Base-by-base conservation (phyloP, 2,888 invertebrate genomes). In the Microchrysa polita region DNA sequence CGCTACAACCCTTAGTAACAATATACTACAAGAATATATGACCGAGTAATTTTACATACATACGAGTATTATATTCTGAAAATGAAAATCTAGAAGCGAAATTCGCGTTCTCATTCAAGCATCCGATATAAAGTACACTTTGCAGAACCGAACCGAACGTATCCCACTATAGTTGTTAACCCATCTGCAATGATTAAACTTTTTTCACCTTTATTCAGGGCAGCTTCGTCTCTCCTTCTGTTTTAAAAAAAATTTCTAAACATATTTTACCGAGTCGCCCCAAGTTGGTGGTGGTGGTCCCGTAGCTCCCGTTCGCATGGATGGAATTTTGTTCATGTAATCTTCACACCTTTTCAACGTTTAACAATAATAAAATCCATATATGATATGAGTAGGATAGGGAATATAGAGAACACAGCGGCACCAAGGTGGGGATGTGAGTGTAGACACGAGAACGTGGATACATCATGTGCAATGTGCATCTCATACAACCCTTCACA, bases 151-250 rank as follows among this genome's bases (percentile, higher is more conserved):
- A 40, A 27, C 61, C 20, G 16, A 14, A 40, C 40, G 27, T 27
- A 61, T 61, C 61, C 23, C n/a, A 40, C 16, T 61, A 18, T 61
- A 67, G 67, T 53, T 52, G 27, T 53, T 52, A 67, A 48, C 53
- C 53, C 67, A 67, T 67, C 67, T 53, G 67, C 52, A 52, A 53
- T 16, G 67, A 67, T 67, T 67, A 52, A 67, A 67, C 52, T 67
- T 67, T 53, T n/a, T 61, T 48, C 27, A 22, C 65, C 9, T 65
- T 65, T 65, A 65, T 44, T 61, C 61, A 61, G 40, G 23, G 12
- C 40, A 22, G n/a, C n/a, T 59, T 34, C 18, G 4, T 48, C 12
- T 48, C 12, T n/a, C n/a, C n/a, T n/a, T n/a, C n/a, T n/a, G n/a
- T n/a, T n/a, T n/a, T n/a, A n/a, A n/a, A n/a, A 48, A 48, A 48